Percentiles rank a stretch among this genome's conserved stretches.
Evolutionary conservation across 2,888 invertebrate genomes (phyloP).

Genomic region (Eilema griseolum): DNA sequence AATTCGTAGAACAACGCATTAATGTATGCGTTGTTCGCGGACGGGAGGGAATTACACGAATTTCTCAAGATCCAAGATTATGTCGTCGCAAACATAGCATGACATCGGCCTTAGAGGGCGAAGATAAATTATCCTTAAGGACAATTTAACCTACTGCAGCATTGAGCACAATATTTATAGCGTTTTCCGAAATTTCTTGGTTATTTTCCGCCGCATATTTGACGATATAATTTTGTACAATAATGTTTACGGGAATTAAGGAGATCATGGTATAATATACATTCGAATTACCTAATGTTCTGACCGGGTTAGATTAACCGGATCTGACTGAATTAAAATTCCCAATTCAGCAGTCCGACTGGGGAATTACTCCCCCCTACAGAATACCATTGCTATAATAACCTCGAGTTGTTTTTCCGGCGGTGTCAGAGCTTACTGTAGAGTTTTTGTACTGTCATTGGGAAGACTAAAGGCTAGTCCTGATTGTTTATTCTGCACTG

Average conservation of each 20-base stretch:
- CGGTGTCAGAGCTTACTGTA: too few relatives aligned
- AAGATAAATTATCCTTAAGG: constrained; percentile 53
- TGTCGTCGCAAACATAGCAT: constrained; percentile 36
- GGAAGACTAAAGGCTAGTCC: too few relatives aligned
- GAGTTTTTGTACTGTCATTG: too few relatives aligned
- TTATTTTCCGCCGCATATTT: constrained; percentile 16
- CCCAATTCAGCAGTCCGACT: too few relatives aligned
- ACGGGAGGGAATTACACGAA: constrained; percentile 35
- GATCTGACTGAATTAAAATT: too few relatives aligned
- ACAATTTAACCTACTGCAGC: constrained; percentile 55
- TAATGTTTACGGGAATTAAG: background rate
- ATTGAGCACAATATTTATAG: constrained; percentile 45
- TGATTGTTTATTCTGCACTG: too few relatives aligned
- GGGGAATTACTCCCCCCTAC: too few relatives aligned
- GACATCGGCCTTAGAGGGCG: constrained; percentile 31
- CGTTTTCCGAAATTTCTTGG: constrained; percentile 23
- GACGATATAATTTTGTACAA: constrained; percentile 3
- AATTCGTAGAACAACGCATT: constrained; percentile 26
- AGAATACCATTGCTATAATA: too few relatives aligned
- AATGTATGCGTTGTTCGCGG: too few relatives aligned
- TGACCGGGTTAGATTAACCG: too few relatives aligned
- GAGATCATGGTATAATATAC: background rate
- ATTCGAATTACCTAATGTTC: too few relatives aligned
- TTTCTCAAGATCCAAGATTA: constrained; percentile 50
- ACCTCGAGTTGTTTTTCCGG: too few relatives aligned